Evolutionary conservation across 2,797 vertebrate species (phyloP).

Genomic region (Manis javanica): DNA sequence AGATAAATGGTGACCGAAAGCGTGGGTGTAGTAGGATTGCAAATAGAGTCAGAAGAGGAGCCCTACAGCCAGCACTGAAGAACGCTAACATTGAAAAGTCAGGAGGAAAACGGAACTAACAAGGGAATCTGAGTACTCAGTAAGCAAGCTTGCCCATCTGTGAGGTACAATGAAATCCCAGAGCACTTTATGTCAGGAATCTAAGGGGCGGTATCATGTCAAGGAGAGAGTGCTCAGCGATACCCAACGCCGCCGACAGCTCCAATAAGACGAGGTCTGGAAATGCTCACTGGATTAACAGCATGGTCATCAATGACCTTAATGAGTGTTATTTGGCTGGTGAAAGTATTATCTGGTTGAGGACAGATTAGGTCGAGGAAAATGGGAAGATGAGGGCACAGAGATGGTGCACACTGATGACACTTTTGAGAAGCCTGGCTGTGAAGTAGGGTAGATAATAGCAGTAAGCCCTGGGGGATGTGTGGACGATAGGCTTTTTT

Average conservation of each 20-base stretch:
- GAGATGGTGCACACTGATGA: too few relatives aligned
- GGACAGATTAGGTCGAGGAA: background rate
- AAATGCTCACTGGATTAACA: background rate
- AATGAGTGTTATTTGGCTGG: background rate
- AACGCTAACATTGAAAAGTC: background rate
- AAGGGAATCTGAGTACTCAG: background rate
- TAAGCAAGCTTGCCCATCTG: background rate
- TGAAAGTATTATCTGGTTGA: background rate
- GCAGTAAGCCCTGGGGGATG: background rate
- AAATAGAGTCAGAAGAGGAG: background rate
- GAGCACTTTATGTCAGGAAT: background rate
- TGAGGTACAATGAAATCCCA: background rate
- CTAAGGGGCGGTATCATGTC: background rate
- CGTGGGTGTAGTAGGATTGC: background rate
- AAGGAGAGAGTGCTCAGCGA: background rate
- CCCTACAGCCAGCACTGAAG: background rate
- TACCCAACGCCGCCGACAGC: background rate
- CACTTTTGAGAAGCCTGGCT: background rate
- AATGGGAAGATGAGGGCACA: background rate
- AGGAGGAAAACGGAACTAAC: background rate
- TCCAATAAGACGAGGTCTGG: background rate
- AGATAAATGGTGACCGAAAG: background rate
- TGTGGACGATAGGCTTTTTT: background rate
- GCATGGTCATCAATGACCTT: background rate
- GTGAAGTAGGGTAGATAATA: background rate